Evolutionary conservation across 92 coral and sea anemone genomes (phyloP), one percentile per base, ranked within the genome.

Genomic region (Zoanthus solanderi): DNA sequence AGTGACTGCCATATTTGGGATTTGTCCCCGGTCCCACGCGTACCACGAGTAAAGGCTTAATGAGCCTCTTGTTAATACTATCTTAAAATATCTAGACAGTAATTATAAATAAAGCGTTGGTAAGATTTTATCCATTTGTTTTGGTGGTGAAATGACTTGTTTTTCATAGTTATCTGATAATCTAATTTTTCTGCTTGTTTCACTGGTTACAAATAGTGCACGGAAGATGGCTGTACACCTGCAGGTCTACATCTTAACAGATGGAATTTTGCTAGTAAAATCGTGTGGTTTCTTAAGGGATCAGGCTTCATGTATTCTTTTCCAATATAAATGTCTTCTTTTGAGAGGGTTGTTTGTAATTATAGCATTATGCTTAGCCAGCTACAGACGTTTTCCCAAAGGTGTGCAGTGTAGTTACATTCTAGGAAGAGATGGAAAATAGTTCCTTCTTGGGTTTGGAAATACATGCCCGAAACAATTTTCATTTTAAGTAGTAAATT

Each of bases 321-420:
- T 71, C 75, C 30, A 71, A 71, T 30, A 71, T 16, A 71, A 71
- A 30, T 30, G 46, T 71, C 75, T 71, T 44, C 75, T 71, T 71
- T 71, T 71, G 46, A 71, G 75, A 71, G 11, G 28, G 32, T 71
- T 71, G 32, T 71, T 30, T 71, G 30, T 71, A 46, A 71, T 13
- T 71, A 16, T 23, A 71, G 46, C 75, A 71, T 71, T 71, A 30
- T 17, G 28, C 75, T 71, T 71, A 71, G 15, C 75, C 75, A 30
- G 75, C 46, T 71, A 46, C 75, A 71, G 28, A 71, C 75, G 75
- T 63, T 63, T 63, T 63, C 18, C 60, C 71, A 63, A 63, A 23
- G 6, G 71, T 15, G 30, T 63, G 71, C 71, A 5, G 71, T 16
- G 30, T 63, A 63, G 9, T 23, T 63, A 63, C 71, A 63, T 3